A percentile compares a stretch with the other conserved stretches of the same genome.
Evolutionary conservation across 2,797 vertebrate species (phyloP).

Genomic region (Galagoides demidoff): DNA sequence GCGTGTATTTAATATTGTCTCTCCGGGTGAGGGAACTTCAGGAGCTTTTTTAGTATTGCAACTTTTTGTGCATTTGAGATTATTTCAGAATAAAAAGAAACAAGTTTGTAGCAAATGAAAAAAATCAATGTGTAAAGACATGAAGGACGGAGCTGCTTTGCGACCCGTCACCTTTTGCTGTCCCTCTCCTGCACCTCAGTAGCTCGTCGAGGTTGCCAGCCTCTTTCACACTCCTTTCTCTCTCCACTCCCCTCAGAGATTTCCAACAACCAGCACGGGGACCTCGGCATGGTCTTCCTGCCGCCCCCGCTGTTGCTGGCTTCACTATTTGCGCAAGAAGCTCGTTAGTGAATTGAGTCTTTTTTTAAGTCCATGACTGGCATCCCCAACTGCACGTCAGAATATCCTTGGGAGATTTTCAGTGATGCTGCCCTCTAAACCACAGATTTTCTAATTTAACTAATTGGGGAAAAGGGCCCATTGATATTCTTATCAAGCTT

Average conservation of each 20-base stretch:
- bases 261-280: background rate
- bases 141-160: background rate
- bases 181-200: background rate
- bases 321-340: background rate
- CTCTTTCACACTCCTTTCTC: background rate
- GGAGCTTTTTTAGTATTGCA: background rate
- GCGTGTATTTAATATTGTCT: background rate
- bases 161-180: background rate
- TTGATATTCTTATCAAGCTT: background rate
- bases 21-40: background rate
- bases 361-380: background rate
- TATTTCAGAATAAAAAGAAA: background rate
- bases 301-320: background rate
- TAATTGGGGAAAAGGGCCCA: background rate
- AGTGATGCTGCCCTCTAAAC: background rate
- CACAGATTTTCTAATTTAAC: background rate
- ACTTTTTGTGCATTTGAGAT: background rate
- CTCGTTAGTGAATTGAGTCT: background rate
- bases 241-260: background rate
- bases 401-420: background rate
- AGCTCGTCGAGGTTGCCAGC: background rate
- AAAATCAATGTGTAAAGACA: background rate
- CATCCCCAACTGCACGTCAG: background rate
- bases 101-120: background rate
- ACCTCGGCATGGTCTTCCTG: background rate